phyloP scores from a whole-genome alignment of 2,113 vertebrate species.

The Paradisaea rubra region DNA sequence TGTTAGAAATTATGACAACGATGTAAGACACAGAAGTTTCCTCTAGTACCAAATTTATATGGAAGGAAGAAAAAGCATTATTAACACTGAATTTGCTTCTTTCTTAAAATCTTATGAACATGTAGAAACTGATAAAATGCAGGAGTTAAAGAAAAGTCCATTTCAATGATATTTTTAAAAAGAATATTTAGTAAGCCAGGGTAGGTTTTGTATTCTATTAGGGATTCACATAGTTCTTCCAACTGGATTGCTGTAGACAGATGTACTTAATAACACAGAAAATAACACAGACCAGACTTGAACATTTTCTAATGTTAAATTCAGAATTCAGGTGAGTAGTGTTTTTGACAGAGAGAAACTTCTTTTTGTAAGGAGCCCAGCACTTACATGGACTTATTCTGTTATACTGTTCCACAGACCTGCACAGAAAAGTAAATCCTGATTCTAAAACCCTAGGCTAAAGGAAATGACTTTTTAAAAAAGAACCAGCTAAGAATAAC shows the following conservation, averaged over 20 bases:
- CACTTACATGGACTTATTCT: not conserved
- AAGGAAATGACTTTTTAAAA: not conserved
- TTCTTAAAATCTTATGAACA: not conserved
- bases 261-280: not conserved
- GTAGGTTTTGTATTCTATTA: not conserved
- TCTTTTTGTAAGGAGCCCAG: not conserved
- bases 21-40: not conserved
- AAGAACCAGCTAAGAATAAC: not conserved
- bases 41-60: not conserved
- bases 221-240: not conserved
- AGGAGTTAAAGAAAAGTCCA: not conserved
- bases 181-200: not conserved
- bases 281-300: not conserved
- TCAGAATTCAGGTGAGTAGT: not conserved
- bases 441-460: not conserved
- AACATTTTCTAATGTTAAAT: not conserved
- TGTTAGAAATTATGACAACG: not conserved
- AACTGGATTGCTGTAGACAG: not conserved
- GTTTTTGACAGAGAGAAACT: not conserved
- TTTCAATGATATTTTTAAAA: not conserved
- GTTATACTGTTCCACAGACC: not conserved
- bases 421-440: not conserved
- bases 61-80: not conserved
- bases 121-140: not conserved
- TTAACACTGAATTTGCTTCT: not conserved